These are phyloP conservation scores for Autographa gamma DNA, from an alignment of 2,888 invertebrate species.

Conservation along the genomic window DNA sequence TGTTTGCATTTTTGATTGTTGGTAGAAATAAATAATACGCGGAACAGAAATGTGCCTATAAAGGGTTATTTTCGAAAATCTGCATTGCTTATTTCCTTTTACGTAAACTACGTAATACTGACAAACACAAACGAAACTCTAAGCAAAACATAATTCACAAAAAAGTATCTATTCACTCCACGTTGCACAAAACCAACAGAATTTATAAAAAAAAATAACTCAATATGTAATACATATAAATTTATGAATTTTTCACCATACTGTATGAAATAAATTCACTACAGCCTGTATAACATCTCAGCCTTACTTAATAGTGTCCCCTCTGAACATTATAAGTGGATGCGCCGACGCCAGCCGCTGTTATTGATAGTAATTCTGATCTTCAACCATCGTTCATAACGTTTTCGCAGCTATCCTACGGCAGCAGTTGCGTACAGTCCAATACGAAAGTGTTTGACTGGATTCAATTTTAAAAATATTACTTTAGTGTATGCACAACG, in stretches of 20 bases:
- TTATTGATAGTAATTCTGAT: constrained; percentile 81
- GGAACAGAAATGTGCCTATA: too few relatives aligned
- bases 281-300: constrained; percentile 44
- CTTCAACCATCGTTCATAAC: constrained; percentile 81
- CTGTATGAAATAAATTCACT: background rate
- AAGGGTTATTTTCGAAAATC: too few relatives aligned
- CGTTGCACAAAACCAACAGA: too few relatives aligned
- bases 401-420: constrained; percentile 73
- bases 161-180: too few relatives aligned
- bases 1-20: background rate
- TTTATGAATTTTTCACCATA: too few relatives aligned
- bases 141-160: too few relatives aligned
- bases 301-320: constrained; percentile 49
- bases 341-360: constrained; percentile 62
- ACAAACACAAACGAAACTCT: too few relatives aligned
- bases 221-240: too few relatives aligned
- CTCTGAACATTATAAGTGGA: constrained; percentile 53
- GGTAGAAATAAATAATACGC: background rate
- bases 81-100: too few relatives aligned
- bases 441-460: constrained; percentile 41
- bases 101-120: too few relatives aligned
- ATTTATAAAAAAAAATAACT: too few relatives aligned
- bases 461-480: background rate
- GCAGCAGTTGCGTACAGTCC: constrained; percentile 63
- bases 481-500: too few relatives aligned